Percentiles rank a stretch among this genome's conserved stretches.
phyloP scores from a whole-genome alignment of 2,888 invertebrate species.

The Ennomos quercinarius region DNA sequence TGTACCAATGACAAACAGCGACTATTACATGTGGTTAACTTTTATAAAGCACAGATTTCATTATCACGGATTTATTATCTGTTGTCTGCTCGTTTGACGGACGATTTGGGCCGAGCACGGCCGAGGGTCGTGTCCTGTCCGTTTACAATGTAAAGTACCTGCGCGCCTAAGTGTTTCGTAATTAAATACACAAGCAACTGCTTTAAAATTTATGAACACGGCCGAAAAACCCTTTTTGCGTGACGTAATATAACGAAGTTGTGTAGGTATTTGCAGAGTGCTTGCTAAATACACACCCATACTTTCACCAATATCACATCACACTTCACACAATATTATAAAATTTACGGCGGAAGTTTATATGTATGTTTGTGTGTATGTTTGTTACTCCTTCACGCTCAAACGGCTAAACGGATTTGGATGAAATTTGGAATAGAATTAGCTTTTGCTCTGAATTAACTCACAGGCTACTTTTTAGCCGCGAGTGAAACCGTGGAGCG shows the following conservation, averaged over 20 bases:
- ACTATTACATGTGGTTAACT: slow-evolving; percentile 5
- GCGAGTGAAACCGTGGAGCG: no score
- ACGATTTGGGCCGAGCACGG: slow-evolving; percentile 23
- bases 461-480: no score
- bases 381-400: no score
- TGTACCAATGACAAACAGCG: no score
- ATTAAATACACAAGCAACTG: slow-evolving; percentile 41
- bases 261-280: slow-evolving; percentile 17
- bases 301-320: no score
- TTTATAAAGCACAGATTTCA: slow-evolving; percentile 23
- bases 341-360: no score
- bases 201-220: slow-evolving; percentile 38
- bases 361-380: no score
- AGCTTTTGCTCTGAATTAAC: no score
- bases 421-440: no score
- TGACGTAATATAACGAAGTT: slow-evolving; percentile 29
- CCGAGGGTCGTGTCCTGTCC: slow-evolving; percentile 32
- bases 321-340: no score
- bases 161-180: slow-evolving; percentile 37
- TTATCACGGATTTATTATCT: slow-evolving; percentile 27
- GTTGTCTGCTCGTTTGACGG: slow-evolving; percentile 32
- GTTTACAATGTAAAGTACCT: slow-evolving; percentile 35
- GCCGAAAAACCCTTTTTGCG: slow-evolving; percentile 32
- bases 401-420: no score
- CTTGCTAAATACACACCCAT: background rate